Conservation (phyloP, 64 coral and sea anemone genomes). For the Trachythela sp. region DNA sequence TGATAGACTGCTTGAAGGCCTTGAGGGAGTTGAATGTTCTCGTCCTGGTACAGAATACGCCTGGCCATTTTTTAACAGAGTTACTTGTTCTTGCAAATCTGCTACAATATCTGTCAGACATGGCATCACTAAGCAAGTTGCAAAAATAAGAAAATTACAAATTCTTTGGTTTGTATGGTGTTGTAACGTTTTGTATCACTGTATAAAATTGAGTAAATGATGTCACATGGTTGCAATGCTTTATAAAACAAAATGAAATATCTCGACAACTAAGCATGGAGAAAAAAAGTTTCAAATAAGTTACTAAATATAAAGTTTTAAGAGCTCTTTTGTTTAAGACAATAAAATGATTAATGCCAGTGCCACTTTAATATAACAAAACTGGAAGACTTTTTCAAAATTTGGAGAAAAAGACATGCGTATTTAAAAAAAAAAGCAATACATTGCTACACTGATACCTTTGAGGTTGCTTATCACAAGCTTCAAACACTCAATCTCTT, state of each 20-base stretch:
- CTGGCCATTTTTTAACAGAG: not conserved
- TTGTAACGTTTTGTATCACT: not conserved
- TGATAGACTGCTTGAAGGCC: not conserved
- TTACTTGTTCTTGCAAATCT: not conserved
- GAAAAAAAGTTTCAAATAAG: no score
- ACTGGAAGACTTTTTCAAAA: no score
- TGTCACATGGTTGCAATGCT: not conserved
- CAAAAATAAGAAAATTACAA: not conserved
- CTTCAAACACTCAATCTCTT: not conserved
- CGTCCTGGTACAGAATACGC: no score
- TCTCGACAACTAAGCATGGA: no score
- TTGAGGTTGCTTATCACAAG: not conserved
- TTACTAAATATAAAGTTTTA: no score
- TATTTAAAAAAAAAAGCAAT: no score
- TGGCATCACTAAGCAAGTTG: not conserved
- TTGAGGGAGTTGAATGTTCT: no score
- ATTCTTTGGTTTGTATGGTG: not conserved
- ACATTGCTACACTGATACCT: not conserved
- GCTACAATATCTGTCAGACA: not conserved
- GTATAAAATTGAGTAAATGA: not conserved
- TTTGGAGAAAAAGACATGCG: no score
- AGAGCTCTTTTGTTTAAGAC: no score
- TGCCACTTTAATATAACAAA: no score
- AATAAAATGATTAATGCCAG: no score
- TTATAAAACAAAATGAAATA: no score